A percentile compares a stretch with the other conserved stretches of the same genome.
Conservation (phyloP, 2,888 invertebrate species). For the Oscheius sp. region DNA sequence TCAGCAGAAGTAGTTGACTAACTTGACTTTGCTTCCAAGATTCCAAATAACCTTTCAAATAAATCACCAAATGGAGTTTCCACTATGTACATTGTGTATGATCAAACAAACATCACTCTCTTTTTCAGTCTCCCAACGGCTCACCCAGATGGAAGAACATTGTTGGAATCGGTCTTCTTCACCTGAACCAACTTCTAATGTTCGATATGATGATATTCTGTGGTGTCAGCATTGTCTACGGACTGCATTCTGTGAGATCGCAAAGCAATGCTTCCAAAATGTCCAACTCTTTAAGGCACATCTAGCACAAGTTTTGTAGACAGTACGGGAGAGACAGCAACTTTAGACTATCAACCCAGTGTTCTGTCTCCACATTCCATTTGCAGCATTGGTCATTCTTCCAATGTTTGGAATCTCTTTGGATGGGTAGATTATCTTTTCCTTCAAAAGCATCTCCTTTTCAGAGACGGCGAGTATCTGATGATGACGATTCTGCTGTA, state of each 20-base stretch:
- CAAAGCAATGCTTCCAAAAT: constrained; percentile 1
- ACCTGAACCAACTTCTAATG: neutral
- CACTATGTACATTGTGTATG: neutral
- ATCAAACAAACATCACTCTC: neutral
- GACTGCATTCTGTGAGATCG: neutral
- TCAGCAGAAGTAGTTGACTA: no score
- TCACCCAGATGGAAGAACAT: neutral
- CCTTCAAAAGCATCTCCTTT: neutral
- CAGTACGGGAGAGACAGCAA: neutral
- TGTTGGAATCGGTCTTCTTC: neutral
- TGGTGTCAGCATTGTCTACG: neutral
- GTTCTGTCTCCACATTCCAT: constrained; percentile 1
- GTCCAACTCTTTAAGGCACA: neutral
- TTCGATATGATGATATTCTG: constrained; percentile 3
- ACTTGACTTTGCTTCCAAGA: neutral
- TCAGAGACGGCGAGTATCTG: constrained; percentile 4
- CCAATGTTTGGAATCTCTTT: constrained; percentile 1
- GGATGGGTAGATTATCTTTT: neutral
- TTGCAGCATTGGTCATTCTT: neutral
- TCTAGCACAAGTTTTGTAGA: neutral
- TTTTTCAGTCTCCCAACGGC: neutral
- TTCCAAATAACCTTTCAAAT: no score
- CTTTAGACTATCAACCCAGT: neutral
- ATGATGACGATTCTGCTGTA: constrained; percentile 3
- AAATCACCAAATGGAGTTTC: no score